Conservation (phyloP, 2,113 vertebrate genomes). For the Pseudonaja textilis region DNA sequence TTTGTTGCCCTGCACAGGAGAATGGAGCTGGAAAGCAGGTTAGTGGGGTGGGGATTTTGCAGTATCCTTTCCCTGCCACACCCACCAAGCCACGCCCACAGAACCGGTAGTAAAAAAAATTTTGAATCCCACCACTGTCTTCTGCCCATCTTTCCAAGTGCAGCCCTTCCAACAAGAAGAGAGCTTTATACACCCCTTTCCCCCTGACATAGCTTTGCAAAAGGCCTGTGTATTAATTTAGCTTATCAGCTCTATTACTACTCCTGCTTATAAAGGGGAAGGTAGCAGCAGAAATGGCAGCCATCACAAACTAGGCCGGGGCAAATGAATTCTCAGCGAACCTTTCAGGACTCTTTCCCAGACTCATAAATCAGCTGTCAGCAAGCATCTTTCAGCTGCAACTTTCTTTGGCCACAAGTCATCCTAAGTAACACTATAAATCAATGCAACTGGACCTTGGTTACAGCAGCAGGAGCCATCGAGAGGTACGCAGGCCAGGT, state of each 20-base stretch:
- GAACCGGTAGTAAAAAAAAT: too few species aligned
- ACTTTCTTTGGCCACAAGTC: conserved; percentile 32
- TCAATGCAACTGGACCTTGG: conserved; percentile 24
- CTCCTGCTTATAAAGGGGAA: conserved; percentile 28
- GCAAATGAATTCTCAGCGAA: conserved; percentile 42
- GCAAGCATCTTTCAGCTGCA: conserved; percentile 39
- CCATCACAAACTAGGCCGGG: conserved; percentile 26
- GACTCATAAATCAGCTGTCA: conserved; percentile 47
- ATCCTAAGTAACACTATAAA: conserved; percentile 31
- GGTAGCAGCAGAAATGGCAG: conserved; percentile 28
- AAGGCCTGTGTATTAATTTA: conserved; percentile 46
- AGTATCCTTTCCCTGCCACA: too few species aligned
- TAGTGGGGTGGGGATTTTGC: too few species aligned
- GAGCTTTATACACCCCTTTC: background rate
- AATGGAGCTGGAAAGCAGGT: too few species aligned
- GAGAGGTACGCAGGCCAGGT: background rate
- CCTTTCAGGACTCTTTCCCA: conserved; percentile 39
- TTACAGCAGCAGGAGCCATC: background rate
- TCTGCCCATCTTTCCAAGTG: conserved; percentile 16
- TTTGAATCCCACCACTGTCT: too few species aligned
- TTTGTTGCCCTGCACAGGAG: too few species aligned
- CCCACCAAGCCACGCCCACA: too few species aligned
- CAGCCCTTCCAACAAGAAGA: conserved; percentile 17
- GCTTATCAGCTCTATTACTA: conserved; percentile 53
- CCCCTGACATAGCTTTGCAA: conserved; percentile 47